These are phyloP conservation scores for Ornithoptera alexandrae DNA, from an alignment of 2,888 invertebrate species.

Conservation along the genomic window DNA sequence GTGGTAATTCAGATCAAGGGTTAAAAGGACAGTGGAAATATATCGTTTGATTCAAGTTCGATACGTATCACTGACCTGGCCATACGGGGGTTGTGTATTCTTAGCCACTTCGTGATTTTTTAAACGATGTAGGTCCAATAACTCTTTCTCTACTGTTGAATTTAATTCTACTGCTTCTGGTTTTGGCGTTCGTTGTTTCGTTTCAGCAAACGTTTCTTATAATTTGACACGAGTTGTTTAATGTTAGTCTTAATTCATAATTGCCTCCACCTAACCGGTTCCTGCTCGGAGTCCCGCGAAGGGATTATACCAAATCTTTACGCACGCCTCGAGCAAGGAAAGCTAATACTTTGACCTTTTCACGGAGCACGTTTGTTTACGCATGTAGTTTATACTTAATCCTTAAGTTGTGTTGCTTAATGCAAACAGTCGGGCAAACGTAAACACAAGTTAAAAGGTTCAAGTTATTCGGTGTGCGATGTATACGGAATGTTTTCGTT, in stretches of 20 bases:
- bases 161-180: too few relatives aligned
- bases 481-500: slow-evolving; percentile 13
- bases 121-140: too few relatives aligned
- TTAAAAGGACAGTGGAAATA: too few relatives aligned
- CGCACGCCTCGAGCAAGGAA: slow-evolving; percentile 32
- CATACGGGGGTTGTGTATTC: too few relatives aligned
- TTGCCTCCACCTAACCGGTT: slow-evolving; percentile 34
- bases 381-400: slow-evolving; percentile 34
- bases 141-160: too few relatives aligned
- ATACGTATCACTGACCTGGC: too few relatives aligned
- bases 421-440: slow-evolving; percentile 20
- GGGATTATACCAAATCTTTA: slow-evolving; percentile 39
- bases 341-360: slow-evolving; percentile 41
- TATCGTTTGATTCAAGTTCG: too few relatives aligned
- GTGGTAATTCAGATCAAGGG: too few relatives aligned
- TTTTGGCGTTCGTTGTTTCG: too few relatives aligned
- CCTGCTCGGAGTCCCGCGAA: slow-evolving; percentile 30
- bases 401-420: slow-evolving; percentile 24
- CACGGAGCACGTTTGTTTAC: slow-evolving; percentile 39
- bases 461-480: background rate
- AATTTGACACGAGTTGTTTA: slow-evolving; percentile 21
- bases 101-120: too few relatives aligned
- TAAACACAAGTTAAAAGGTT: slow-evolving; percentile 22
- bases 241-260: slow-evolving; percentile 36
- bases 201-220: background rate